These are phyloP conservation scores for Drosophila truncata DNA, from an alignment of 1,140 invertebrate species.

Conservation along the genomic window DNA sequence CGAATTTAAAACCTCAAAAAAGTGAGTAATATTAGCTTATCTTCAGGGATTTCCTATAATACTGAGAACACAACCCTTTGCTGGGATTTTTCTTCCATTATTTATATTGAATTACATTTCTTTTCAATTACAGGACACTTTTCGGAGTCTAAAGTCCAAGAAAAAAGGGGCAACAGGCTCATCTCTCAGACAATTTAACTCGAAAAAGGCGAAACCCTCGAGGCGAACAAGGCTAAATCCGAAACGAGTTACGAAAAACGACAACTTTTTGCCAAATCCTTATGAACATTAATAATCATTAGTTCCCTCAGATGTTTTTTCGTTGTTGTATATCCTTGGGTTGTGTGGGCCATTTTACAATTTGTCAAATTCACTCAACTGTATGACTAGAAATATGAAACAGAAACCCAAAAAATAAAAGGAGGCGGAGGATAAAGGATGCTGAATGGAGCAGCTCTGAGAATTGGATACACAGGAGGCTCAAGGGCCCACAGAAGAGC, in stretches of 20 bases:
- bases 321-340: conserved; percentile 10
- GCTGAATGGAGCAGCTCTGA: conserved; percentile 27
- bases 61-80: conserved; percentile 4
- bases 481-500: conserved; percentile 12
- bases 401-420: conserved; percentile 25
- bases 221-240: conserved; percentile 31
- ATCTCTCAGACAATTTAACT: conserved; percentile 68
- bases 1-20: neutral
- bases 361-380: conserved; percentile 82
- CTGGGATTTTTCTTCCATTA: conserved; percentile 2
- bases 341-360: conserved; percentile 64
- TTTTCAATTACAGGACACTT: conserved; percentile 66
- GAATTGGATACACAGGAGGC: conserved; percentile 23
- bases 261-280: conserved; percentile 69
- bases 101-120: conserved; percentile 38
- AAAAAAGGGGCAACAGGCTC: conserved; percentile 42
- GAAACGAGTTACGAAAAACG: conserved; percentile 31
- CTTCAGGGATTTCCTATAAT: neutral
- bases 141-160: conserved; percentile 6
- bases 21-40: neutral
- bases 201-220: conserved; percentile 24
- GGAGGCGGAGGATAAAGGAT: conserved; percentile 14
- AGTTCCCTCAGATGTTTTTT: conserved; percentile 37
- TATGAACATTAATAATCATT: conserved; percentile 80
- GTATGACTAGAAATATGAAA: conserved; percentile 64